Percentiles rank a stretch among this genome's conserved stretches.
These are phyloP conservation scores for Rhabdornis inornatus DNA, from an alignment of 2,113 vertebrate genomes.

Conservation along the genomic window DNA sequence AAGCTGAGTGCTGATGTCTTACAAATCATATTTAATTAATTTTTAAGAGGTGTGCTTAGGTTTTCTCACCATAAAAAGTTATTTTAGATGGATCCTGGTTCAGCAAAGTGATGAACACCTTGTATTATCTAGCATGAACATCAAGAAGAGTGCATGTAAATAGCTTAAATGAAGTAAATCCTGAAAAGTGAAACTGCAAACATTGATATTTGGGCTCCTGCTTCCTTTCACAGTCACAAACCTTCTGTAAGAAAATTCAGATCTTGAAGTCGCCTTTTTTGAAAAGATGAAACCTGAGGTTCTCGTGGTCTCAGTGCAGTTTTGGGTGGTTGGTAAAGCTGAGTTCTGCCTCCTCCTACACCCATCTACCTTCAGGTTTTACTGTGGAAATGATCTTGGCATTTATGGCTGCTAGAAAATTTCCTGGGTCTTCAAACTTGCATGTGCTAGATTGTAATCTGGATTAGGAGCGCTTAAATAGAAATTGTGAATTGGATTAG, in stretches of 20 bases:
- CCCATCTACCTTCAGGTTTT: background rate
- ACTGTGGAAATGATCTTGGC: background rate
- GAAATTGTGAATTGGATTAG: background rate
- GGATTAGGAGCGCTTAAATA: background rate
- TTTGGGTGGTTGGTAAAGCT: background rate
- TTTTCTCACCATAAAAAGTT: background rate
- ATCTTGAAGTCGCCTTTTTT: background rate
- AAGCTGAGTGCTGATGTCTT: background rate
- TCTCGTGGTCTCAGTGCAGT: rapidly evolving
- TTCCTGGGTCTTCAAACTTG: background rate
- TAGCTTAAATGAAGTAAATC: background rate
- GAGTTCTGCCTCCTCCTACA: background rate
- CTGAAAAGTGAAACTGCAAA: background rate
- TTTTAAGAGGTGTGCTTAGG: background rate
- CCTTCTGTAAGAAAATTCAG: background rate
- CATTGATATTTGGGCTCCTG: background rate
- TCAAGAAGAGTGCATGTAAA: background rate
- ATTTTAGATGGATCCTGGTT: background rate
- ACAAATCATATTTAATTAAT: background rate
- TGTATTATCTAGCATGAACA: background rate
- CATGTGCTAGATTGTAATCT: background rate
- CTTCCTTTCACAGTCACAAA: background rate
- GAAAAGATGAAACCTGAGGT: background rate
- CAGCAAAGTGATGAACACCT: background rate
- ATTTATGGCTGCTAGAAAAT: background rate